These are phyloP conservation scores for Diacarnus erythraeanus DNA, from an alignment of 37 sponge, comb jelly and placozoan species.

Conservation along the genomic window DNA sequence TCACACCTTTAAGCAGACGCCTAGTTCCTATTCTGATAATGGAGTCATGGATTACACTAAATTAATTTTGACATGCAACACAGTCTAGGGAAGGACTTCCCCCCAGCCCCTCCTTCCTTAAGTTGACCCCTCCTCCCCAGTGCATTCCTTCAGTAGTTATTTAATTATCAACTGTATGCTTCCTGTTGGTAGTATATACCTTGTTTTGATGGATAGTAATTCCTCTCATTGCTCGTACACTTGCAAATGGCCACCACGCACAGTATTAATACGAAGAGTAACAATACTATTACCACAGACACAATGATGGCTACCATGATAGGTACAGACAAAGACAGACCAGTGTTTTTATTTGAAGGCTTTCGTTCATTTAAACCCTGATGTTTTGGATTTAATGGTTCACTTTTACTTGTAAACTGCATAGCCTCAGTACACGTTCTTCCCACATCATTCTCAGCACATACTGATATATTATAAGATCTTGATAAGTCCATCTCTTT, in stretches of 20 bases:
- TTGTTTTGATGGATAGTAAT: background rate
- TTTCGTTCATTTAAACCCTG: background rate
- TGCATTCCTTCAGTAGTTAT: too few species aligned
- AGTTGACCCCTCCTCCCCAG: too few species aligned
- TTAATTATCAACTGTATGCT: too few species aligned
- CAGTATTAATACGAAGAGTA: background rate
- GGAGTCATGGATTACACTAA: too few species aligned
- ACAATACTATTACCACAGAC: background rate
- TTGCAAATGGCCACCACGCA: background rate
- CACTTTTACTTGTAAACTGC: background rate
- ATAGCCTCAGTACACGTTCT: background rate
- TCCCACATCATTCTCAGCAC: constrained; percentile 1
- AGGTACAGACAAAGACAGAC: too few species aligned
- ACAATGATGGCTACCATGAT: background rate
- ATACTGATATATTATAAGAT: background rate
- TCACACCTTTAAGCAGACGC: too few species aligned
- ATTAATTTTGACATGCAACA: too few species aligned
- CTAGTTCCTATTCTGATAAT: too few species aligned
- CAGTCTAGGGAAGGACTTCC: too few species aligned
- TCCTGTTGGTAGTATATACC: background rate
- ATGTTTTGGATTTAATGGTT: background rate
- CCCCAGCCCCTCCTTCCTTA: too few species aligned
- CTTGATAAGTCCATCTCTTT: background rate
- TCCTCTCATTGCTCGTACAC: background rate
- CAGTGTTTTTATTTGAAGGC: too few species aligned